Evolutionary conservation across 1,140 invertebrate genomes (phyloP).

Genomic region (Rhyacophila brunnea): DNA sequence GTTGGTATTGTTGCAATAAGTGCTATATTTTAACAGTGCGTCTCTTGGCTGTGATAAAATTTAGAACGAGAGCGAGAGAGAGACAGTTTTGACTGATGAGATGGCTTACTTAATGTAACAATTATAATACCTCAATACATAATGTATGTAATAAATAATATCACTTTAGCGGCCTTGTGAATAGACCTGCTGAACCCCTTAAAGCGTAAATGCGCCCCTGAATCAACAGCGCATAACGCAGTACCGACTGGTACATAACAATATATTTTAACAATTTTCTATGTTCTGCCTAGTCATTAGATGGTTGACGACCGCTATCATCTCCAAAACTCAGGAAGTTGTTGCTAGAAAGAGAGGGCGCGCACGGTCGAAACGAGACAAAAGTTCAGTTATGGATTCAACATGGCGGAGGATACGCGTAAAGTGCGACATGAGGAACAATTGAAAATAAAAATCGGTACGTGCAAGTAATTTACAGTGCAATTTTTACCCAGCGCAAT

Average conservation of each 20-base stretch:
- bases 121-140: too few relatives aligned
- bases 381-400: constrained; percentile 68
- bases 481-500: constrained; percentile 12
- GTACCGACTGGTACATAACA: neutral
- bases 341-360: constrained; percentile 37
- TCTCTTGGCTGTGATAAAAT: too few relatives aligned
- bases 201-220: too few relatives aligned
- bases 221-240: neutral
- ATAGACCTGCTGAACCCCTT: too few relatives aligned
- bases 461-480: constrained; percentile 44
- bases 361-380: constrained; percentile 48
- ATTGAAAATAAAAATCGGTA: constrained; percentile 86
- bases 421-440: constrained; percentile 83
- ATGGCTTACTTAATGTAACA: too few relatives aligned
- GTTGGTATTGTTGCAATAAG: too few relatives aligned
- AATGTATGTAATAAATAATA: too few relatives aligned
- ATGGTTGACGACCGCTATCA: constrained; percentile 7
- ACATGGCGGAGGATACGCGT: constrained; percentile 82
- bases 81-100: too few relatives aligned
- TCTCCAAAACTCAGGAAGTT: neutral
- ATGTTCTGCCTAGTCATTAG: constrained; percentile 26
- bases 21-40: too few relatives aligned
- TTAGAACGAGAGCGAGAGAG: too few relatives aligned
- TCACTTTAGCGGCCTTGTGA: too few relatives aligned
- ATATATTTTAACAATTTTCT: too few relatives aligned